phyloP scores from a whole-genome alignment of 2,888 invertebrate species.

The Orthosia incerta region DNA sequence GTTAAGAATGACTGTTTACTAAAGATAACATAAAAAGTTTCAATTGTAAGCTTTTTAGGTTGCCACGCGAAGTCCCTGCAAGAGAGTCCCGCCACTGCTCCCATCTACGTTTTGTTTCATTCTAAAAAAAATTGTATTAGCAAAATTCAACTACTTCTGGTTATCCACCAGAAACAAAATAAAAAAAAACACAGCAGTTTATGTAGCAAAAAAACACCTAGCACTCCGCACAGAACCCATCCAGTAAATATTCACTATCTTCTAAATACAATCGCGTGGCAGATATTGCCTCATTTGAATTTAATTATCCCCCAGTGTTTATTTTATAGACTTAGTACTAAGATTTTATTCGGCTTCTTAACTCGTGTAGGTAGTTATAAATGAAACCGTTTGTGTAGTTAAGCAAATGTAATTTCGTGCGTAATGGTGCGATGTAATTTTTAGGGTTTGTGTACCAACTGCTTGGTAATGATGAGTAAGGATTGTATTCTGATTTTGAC shows the following conservation, averaged over 20 bases:
- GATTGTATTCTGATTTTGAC: background rate
- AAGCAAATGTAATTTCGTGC: slow-evolving; percentile 45
- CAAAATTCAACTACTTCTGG: background rate
- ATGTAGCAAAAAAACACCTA: background rate
- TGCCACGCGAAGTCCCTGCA: too few relatives aligned
- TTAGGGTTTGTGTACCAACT: slow-evolving; percentile 1
- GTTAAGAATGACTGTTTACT: too few relatives aligned
- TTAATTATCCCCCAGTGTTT: slow-evolving; percentile 71
- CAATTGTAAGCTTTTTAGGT: too few relatives aligned
- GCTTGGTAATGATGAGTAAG: background rate
- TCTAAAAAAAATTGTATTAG: too few relatives aligned
- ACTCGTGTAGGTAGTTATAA: slow-evolving; percentile 62
- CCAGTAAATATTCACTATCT: slow-evolving; percentile 40
- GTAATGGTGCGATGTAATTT: slow-evolving; percentile 42
- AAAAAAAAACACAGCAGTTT: background rate
- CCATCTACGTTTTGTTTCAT: too few relatives aligned
- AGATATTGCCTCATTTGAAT: slow-evolving; percentile 75
- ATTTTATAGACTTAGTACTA: slow-evolving; percentile 61
- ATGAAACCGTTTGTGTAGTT: slow-evolving; percentile 48
- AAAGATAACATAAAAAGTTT: too few relatives aligned
- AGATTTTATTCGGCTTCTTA: slow-evolving; percentile 58
- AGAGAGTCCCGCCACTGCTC: too few relatives aligned
- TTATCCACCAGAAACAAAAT: background rate
- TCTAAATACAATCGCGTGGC: slow-evolving; percentile 61
- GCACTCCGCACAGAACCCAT: background rate